Evolutionary conservation across 1,140 invertebrate species (phyloP).

Genomic region (Drosophila oshimai): DNA sequence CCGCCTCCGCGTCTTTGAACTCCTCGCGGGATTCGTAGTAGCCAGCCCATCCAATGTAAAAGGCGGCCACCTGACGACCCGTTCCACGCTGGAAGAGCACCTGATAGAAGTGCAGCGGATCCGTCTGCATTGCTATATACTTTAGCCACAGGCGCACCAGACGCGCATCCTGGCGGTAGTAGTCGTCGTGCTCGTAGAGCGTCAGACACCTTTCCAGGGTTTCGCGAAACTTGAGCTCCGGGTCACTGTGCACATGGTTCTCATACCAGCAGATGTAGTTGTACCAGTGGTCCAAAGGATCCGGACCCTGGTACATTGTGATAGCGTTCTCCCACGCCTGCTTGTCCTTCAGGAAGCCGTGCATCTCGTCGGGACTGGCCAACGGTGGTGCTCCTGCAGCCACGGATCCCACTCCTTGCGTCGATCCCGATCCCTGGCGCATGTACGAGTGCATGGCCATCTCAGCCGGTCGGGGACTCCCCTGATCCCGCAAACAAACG

Average conservation of each 20-base stretch:
- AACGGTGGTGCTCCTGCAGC: conserved; percentile 8
- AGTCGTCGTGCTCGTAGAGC: conserved; percentile 90
- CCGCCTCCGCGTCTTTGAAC: conserved; percentile 89
- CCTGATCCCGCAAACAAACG: conserved; percentile 5
- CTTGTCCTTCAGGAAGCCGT: conserved; percentile 77
- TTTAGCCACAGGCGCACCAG: conserved; percentile 94
- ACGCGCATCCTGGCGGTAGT: conserved; percentile 92
- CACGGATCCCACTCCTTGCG: conserved; percentile 9
- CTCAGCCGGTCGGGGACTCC: background rate
- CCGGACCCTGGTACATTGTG: conserved; percentile 91
- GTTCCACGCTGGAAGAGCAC: conserved; percentile 88
- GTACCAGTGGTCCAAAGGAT: conserved; percentile 94
- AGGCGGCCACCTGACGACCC: conserved; percentile 88
- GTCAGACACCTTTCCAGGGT: conserved; percentile 91
- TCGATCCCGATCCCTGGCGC: conserved; percentile 41
- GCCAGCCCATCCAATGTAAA: conserved; percentile 91
- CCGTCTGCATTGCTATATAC: conserved; percentile 91
- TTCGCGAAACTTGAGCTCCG: conserved; percentile 89
- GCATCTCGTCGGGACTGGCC: conserved; percentile 66
- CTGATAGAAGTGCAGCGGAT: conserved; percentile 90
- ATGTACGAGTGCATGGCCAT: conserved; percentile 74
- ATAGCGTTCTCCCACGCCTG: conserved; percentile 91
- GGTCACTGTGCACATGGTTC: conserved; percentile 93
- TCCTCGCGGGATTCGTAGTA: conserved; percentile 90
- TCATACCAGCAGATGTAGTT: conserved; percentile 95